A percentile compares a stretch with the other conserved stretches of the same genome.
phyloP scores from a whole-genome alignment of 2,888 invertebrate genomes.

The Cantharis rufa region DNA sequence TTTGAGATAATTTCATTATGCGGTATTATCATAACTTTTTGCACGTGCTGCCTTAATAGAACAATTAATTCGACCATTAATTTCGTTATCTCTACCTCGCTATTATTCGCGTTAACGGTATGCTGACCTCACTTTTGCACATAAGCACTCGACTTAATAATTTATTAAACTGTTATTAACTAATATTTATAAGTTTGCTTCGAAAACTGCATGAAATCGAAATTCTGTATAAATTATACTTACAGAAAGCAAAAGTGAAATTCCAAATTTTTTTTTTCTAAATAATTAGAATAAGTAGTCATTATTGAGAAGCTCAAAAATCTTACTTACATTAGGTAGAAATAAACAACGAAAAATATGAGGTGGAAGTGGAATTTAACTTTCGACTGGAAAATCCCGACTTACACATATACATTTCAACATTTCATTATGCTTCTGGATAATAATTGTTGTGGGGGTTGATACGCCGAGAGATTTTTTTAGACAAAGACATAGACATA shows the following conservation, averaged over 20 bases:
- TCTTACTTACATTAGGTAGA: too few species aligned
- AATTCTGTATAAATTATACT: not conserved
- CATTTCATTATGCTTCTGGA: too few species aligned
- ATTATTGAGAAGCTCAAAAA: not conserved
- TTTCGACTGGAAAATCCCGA: not conserved
- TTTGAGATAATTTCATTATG: not conserved
- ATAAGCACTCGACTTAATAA: not conserved
- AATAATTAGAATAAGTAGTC: not conserved
- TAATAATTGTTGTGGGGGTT: not conserved
- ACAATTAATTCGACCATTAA: not conserved
- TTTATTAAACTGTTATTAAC: not conserved
- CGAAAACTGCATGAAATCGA: not conserved
- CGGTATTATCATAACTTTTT: not conserved
- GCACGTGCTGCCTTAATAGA: not conserved
- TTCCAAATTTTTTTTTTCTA: not conserved
- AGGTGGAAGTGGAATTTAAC: not conserved
- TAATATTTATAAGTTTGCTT: not conserved
- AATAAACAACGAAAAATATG: not conserved
- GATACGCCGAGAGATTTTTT: not conserved
- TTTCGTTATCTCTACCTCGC: not conserved
- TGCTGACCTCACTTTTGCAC: not conserved
- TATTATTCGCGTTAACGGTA: not conserved
- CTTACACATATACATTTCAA: too few species aligned
- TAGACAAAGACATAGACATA: not conserved
- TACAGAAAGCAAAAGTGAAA: not conserved